Evolutionary conservation across 2,797 vertebrate genomes (phyloP).

Genomic region (Ptychobarbus kaznakovi): DNA sequence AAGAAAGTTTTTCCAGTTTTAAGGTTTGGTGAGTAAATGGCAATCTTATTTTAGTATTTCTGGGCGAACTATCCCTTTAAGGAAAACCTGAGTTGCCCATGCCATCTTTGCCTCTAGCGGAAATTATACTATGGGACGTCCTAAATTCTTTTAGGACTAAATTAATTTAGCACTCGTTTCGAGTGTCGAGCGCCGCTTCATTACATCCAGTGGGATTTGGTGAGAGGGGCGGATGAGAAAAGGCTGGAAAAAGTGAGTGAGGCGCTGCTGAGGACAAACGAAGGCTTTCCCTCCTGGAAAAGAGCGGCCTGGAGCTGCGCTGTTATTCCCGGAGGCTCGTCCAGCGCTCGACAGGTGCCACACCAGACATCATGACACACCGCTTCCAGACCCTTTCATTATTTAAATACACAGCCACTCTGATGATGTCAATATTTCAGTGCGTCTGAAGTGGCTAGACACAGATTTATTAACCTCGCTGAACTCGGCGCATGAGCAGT

Average conservation of each 20-base stretch:
- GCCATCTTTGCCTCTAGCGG: constrained; percentile 14
- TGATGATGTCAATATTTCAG: constrained; percentile 53
- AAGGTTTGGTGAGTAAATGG: not conserved
- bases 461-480: constrained; percentile 34
- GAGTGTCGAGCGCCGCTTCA: constrained; percentile 49
- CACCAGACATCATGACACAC: constrained; percentile 31
- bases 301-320: constrained; percentile 18
- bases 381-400: constrained; percentile 46
- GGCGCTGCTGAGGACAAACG: constrained; percentile 13
- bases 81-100: constrained; percentile 15
- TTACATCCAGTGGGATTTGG: constrained; percentile 65
- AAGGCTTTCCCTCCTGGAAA: constrained; percentile 53
- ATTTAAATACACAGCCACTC: constrained; percentile 44
- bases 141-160: constrained; percentile 53
- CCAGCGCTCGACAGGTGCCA: constrained; percentile 27
- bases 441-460: constrained; percentile 49
- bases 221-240: constrained; percentile 64
- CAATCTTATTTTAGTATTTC: not conserved
- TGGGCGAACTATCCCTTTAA: not conserved
- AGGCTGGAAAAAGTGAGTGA: constrained; percentile 69
- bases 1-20: not conserved
- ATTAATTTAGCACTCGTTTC: no score
- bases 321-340: constrained; percentile 13
- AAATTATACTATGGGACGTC: constrained; percentile 43
- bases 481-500: constrained; percentile 20